phyloP scores from a whole-genome alignment of 2,888 invertebrate species.

The Rhingia campestris region DNA sequence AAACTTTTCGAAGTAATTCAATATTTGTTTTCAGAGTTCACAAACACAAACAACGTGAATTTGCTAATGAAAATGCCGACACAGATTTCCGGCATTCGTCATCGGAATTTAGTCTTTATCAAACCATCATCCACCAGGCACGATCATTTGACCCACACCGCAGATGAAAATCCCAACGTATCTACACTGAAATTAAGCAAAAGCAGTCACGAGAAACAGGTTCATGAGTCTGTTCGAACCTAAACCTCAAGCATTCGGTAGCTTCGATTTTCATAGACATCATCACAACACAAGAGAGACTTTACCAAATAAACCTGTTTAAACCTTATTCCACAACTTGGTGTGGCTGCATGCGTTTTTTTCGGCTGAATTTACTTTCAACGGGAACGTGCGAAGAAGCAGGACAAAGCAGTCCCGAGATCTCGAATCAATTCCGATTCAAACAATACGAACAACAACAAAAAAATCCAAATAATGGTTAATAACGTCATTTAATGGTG shows the following conservation, averaged over 20 bases:
- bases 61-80: slow-evolving; percentile 20
- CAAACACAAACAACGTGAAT: neutral
- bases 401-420: slow-evolving; percentile 32
- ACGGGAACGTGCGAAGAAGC: slow-evolving; percentile 50
- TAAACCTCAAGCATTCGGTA: slow-evolving; percentile 37
- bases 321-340: slow-evolving; percentile 14
- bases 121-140: slow-evolving; percentile 9
- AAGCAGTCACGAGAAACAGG: slow-evolving; percentile 44
- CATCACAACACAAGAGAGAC: slow-evolving; percentile 25
- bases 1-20: neutral
- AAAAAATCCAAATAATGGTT: slow-evolving; percentile 42
- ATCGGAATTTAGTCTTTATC: slow-evolving; percentile 18
- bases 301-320: slow-evolving; percentile 41
- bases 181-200: slow-evolving; percentile 17
- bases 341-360: slow-evolving; percentile 9
- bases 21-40: slow-evolving; percentile 9
- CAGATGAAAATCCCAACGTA: slow-evolving; percentile 17
- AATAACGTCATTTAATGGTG: slow-evolving; percentile 51
- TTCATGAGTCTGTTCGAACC: slow-evolving; percentile 21
- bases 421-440: slow-evolving; percentile 38
- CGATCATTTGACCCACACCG: slow-evolving; percentile 30
- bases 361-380: slow-evolving; percentile 34
- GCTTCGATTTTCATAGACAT: slow-evolving; percentile 36
- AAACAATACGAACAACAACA: neutral
- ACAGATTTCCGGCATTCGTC: slow-evolving; percentile 33